Percentiles rank a stretch among this genome's conserved stretches.
These are phyloP conservation scores for Malurus alboscapulatus DNA, from an alignment of 2,113 vertebrate species.

Conservation along the genomic window DNA sequence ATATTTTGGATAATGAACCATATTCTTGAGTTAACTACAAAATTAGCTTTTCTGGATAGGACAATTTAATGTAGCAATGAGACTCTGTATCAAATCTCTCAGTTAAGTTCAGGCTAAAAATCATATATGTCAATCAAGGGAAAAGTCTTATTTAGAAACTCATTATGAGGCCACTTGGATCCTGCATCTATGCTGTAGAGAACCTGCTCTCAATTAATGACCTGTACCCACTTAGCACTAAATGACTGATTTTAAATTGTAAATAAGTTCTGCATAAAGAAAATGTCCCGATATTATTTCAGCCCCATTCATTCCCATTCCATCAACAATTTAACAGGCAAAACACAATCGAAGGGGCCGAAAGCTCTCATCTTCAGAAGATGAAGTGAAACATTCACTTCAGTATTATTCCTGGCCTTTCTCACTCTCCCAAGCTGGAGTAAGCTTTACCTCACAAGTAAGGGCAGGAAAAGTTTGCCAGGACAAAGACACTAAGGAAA, in stretches of 20 bases:
- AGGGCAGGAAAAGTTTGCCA: neutral
- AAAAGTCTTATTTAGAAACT: neutral
- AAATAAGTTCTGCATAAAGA: neutral
- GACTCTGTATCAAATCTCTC: neutral
- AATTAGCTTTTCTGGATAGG: neutral
- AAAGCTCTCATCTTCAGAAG: neutral
- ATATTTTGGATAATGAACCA: neutral
- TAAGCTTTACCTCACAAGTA: neutral
- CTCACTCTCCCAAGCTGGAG: neutral
- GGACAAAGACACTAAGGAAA: neutral
- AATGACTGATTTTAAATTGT: slow-evolving; percentile 18
- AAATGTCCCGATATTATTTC: neutral
- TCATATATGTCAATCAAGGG: neutral
- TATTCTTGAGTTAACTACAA: neutral
- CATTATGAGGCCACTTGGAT: neutral
- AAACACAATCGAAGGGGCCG: neutral
- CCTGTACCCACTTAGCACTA: neutral
- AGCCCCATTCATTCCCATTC: neutral
- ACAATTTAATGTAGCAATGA: neutral
- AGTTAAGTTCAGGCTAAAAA: neutral
- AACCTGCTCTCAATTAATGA: slow-evolving; percentile 33
- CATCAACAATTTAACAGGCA: slow-evolving; percentile 3
- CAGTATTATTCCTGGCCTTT: neutral
- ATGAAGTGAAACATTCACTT: neutral
- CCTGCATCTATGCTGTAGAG: neutral